A percentile compares a stretch with the other conserved stretches of the same genome.
Evolutionary conservation across 2,113 vertebrate species (phyloP).

Genomic region (Clarias magur): DNA sequence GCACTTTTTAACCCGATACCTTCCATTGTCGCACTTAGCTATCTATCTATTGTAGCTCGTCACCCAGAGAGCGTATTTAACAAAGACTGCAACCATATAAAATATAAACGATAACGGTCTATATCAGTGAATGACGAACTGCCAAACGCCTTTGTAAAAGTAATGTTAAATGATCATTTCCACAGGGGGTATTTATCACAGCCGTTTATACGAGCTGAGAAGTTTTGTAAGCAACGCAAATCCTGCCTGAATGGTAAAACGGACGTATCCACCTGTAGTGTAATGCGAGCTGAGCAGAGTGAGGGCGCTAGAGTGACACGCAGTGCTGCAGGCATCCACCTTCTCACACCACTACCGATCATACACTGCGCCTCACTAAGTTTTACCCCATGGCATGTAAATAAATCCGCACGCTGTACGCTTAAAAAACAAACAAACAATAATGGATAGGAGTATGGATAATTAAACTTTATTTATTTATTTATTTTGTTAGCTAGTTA

Average conservation of each 20-base stretch:
- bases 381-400: conserved; percentile 42
- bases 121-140: not conserved
- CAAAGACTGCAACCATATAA: not conserved
- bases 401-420: conserved; percentile 43
- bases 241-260: conserved; percentile 32
- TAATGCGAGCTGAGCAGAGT: conserved; percentile 56
- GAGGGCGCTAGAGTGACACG: conserved; percentile 64
- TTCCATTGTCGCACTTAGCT: not conserved
- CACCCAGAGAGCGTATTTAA: not conserved
- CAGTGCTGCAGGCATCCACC: conserved; percentile 34
- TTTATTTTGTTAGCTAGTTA: not conserved
- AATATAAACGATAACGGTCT: not conserved
- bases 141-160: not conserved
- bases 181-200: conserved; percentile 20
- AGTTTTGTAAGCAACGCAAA: conserved; percentile 34
- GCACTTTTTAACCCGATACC: not conserved
- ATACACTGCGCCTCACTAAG: conserved; percentile 35
- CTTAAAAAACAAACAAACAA: conserved; percentile 40
- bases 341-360: conserved; percentile 35
- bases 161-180: conserved; percentile 17
- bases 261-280: conserved; percentile 31
- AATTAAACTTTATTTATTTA: not conserved
- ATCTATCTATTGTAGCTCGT: not conserved
- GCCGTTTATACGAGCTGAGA: conserved; percentile 16
- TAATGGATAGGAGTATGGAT: conserved; percentile 18